phyloP scores from a whole-genome alignment of 2,797 vertebrate species.

The Lutjanus campechanus region DNA sequence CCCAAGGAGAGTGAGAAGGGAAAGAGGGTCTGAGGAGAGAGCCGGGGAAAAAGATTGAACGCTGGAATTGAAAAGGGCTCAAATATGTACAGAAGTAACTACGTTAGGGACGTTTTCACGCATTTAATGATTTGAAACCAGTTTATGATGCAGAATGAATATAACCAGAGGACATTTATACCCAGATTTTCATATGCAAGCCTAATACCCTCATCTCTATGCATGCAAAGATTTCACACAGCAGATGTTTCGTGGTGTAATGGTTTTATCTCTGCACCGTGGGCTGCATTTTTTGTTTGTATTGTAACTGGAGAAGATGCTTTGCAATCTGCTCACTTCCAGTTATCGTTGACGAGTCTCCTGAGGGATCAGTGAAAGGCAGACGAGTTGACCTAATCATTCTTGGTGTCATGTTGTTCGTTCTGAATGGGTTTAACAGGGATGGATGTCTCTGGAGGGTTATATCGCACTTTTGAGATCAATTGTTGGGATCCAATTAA shows the following conservation, averaged over 20 bases:
- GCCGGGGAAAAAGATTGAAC: conserved; percentile 20
- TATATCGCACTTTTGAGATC: conserved; percentile 49
- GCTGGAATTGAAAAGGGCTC: conserved; percentile 21
- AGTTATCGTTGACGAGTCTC: conserved; percentile 45
- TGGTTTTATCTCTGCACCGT: not conserved
- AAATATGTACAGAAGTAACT: conserved; percentile 32
- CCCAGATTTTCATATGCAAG: not conserved
- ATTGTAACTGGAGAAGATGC: conserved; percentile 36
- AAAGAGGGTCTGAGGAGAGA: conserved; percentile 32
- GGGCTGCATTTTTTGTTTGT: conserved; percentile 21
- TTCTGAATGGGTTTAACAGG: conserved; percentile 33
- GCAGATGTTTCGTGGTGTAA: conserved; percentile 14
- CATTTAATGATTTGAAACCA: conserved; percentile 10
- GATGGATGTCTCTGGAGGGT: conserved; percentile 31
- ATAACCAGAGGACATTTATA: not conserved
- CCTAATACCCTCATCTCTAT: not conserved
- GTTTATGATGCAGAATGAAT: not conserved
- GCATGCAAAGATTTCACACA: conserved; percentile 5
- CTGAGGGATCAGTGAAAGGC: conserved; percentile 33
- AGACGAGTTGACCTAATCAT: conserved; percentile 50
- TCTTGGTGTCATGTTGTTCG: conserved; percentile 26
- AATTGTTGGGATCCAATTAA: conserved; percentile 64
- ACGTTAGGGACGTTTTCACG: not conserved
- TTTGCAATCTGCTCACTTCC: conserved; percentile 42
- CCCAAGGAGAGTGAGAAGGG: conserved; percentile 52